Conservation (phyloP, 1,140 invertebrate genomes). For the Adoxophyes honmai region DNA sequence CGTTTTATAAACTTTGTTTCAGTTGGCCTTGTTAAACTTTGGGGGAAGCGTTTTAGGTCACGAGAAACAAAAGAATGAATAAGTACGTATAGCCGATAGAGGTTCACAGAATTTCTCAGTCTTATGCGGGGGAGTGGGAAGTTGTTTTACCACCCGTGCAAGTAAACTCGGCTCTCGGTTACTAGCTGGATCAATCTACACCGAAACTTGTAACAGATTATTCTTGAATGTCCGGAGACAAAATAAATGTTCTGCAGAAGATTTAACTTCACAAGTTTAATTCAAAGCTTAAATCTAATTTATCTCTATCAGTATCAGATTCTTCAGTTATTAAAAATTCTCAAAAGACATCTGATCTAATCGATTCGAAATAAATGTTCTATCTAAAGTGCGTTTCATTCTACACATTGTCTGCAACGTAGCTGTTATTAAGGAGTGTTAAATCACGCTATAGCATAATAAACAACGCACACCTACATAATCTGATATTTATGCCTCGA, state of each 20-base stretch:
- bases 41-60: constrained; percentile 49
- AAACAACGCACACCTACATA: constrained; percentile 1
- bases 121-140: background rate
- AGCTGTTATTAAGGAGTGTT: constrained; percentile 1
- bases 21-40: constrained; percentile 53
- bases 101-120: background rate
- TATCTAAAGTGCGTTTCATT: background rate
- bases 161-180: background rate
- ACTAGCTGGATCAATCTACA: no score
- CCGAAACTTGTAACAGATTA: no score
- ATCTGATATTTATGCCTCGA: background rate
- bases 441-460: background rate
- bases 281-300: no score
- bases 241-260: no score
- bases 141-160: background rate
- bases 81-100: background rate
- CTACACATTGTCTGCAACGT: background rate
- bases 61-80: constrained; percentile 29
- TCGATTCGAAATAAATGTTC: background rate
- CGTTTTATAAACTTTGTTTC: constrained; percentile 46
- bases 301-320: no score
- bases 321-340: no score
- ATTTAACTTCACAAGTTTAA: no score
- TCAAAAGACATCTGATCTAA: no score
- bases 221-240: no score